Conservation (phyloP, 2,797 vertebrate genomes). For the Ctenochaetus hawaiiensis region DNA sequence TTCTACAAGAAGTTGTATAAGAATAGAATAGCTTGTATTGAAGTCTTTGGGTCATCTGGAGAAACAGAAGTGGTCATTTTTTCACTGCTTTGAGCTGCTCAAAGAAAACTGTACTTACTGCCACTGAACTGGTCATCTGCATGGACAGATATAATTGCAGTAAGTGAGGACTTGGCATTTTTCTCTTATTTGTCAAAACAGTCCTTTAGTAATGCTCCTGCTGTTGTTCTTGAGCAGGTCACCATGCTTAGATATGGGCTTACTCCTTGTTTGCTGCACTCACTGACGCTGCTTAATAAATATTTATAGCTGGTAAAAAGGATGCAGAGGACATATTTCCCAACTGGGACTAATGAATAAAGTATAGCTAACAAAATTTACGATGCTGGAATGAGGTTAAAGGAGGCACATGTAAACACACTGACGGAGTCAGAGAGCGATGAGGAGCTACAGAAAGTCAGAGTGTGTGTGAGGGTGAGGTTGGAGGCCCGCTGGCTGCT, state of each 20-base stretch:
- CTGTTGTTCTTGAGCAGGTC: not conserved
- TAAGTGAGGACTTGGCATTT: not conserved
- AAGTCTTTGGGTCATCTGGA: not conserved
- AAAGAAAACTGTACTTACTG: not conserved
- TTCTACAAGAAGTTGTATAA: not conserved
- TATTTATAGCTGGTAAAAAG: not conserved
- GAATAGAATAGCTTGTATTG: not conserved
- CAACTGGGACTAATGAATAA: not conserved
- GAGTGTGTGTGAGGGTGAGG: slow-evolving; percentile 14
- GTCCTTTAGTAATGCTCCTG: not conserved
- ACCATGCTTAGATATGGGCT: not conserved
- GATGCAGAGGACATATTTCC: not conserved
- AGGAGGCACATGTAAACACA: not conserved
- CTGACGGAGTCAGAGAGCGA: too few species aligned
- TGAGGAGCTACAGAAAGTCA: not conserved
- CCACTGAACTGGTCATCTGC: not conserved
- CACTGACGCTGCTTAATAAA: not conserved
- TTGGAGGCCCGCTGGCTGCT: slow-evolving; percentile 29
- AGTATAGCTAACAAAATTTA: not conserved
- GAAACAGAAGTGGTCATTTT: not conserved
- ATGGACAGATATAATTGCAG: not conserved
- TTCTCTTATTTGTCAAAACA: not conserved
- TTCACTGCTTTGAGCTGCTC: not conserved
- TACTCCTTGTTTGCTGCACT: not conserved
- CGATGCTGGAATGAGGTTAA: not conserved